Evolutionary conservation across 2,888 invertebrate genomes (phyloP).

Genomic region (Volucella inanis): DNA sequence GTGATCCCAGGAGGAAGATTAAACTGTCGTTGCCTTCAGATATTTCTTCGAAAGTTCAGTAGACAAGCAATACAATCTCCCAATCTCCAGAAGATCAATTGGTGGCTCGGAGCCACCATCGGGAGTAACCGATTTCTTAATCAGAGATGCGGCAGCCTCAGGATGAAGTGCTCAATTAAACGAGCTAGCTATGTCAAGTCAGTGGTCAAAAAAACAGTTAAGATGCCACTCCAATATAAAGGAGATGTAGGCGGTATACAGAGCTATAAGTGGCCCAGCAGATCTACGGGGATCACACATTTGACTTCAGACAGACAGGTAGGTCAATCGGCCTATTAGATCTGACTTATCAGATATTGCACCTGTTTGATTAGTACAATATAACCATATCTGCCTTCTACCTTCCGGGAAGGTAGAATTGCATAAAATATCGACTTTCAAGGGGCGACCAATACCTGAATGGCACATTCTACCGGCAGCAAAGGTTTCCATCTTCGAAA

Average conservation of each 20-base stretch:
- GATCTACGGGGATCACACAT: conserved; percentile 19
- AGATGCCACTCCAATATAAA: conserved; percentile 29
- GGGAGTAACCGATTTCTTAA: conserved; percentile 7
- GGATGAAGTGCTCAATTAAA: conserved; percentile 23
- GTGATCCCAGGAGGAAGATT: not conserved
- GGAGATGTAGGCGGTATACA: conserved; percentile 36
- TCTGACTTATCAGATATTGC: not conserved
- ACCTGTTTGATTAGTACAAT: not conserved
- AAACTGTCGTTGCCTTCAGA: no score
- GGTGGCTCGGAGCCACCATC: conserved; percentile 31
- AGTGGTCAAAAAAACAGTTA: no score
- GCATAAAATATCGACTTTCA: conserved; percentile 33
- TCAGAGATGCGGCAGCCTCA: conserved; percentile 17
- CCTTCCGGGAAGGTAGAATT: conserved; percentile 52
- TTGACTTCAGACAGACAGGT: conserved; percentile 19
- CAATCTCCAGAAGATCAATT: no score
- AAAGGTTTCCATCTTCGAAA: conserved; percentile 29
- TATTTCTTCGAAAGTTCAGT: no score
- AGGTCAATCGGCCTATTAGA: conserved; percentile 11
- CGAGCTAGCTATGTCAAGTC: no score
- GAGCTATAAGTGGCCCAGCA: not conserved
- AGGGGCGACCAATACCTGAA: conserved; percentile 15
- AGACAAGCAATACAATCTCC: no score
- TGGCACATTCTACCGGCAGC: conserved; percentile 32
- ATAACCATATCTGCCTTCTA: conserved; percentile 18